phyloP scores from a whole-genome alignment of 2,113 vertebrate genomes.

The Eptatretus burgeri region DNA sequence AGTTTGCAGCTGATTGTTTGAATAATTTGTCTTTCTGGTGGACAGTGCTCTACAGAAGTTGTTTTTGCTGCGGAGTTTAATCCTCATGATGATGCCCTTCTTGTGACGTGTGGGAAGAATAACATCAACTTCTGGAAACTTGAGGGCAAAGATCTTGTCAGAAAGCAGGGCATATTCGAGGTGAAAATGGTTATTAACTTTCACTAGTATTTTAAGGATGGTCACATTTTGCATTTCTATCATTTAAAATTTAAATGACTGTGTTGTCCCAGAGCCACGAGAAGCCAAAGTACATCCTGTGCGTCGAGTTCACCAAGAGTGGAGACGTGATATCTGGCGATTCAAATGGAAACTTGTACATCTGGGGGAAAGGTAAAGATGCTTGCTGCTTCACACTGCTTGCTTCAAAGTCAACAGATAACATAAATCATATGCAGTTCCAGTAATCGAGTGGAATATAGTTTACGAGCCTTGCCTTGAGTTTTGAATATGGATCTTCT shows the following conservation, averaged over 20 bases:
- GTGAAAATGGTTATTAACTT: not conserved
- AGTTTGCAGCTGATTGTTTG: too few relatives aligned
- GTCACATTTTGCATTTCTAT: too few relatives aligned
- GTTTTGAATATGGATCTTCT: too few relatives aligned
- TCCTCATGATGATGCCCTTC: not conserved
- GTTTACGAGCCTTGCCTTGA: too few relatives aligned
- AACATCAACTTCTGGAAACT: not conserved
- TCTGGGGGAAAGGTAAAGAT: not conserved
- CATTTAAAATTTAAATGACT: too few relatives aligned
- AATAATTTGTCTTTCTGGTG: too few relatives aligned
- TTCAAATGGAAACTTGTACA: not conserved
- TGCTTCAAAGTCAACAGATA: too few relatives aligned
- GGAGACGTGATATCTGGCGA: not conserved
- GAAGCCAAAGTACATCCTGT: conserved; percentile 1
- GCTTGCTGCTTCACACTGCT: too few relatives aligned
- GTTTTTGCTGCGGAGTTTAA: not conserved
- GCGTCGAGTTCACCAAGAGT: not conserved
- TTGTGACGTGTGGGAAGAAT: not conserved
- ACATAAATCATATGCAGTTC: too few relatives aligned
- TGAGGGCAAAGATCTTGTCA: not conserved
- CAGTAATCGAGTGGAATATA: too few relatives aligned
- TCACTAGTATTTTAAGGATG: too few relatives aligned
- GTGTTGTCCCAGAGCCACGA: not conserved
- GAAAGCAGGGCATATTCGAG: conserved; percentile 1
- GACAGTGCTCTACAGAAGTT: conserved; percentile 1